Evolutionary conservation across 2,113 vertebrate genomes (phyloP), one percentile per base, ranked within the genome.

Genomic region (Oncorhynchus nerka): DNA sequence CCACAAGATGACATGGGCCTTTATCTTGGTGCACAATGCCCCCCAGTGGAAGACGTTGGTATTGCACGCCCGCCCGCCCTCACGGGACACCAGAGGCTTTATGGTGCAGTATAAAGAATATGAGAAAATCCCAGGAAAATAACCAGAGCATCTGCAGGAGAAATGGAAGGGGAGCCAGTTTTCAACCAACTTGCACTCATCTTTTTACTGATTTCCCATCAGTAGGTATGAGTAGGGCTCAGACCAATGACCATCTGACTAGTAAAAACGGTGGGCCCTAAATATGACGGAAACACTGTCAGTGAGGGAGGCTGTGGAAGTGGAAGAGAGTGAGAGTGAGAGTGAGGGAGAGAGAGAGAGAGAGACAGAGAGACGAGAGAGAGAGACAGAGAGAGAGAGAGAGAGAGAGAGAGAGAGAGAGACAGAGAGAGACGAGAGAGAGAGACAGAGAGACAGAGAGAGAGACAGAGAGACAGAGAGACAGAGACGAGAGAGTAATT

Each of bases 321-420:
- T 57, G 19, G 55, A 57, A 7, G 4, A 22, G 59, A 24, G 9
- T 62, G 59, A 3, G 59, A 3, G 59, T 4, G 59, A 8, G 59
- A 8, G 59, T 1, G 59, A 8, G 59, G 9, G n/a, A 3, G 7
- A 3, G 28, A 0, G 28, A 3, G 28, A 0, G 28, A 3, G 28
- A 0, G 59, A n/a, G n/a, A 1, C 7, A 28, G 2, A 0, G 7
- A 0, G 2, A 1, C 3, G 2, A 0, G 7, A 0, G 2, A 1
- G 59, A 61, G 20, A 9, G 19, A 61, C 0, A 3, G 59, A 2
- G 57, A 1, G 20, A n/a, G 7, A 0, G 28, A 28, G 28, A 0
- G 28, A 28, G 28, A 0, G 28, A 28, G 28, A 0, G 28, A 28
- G 28, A 0, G 26, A 28, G 20, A 0, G 30, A 4, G 12, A 3